Evolutionary conservation across 1,140 invertebrate genomes (phyloP), one percentile per base, ranked within the genome.

Genomic region (Rhagoletis zephyria): DNA sequence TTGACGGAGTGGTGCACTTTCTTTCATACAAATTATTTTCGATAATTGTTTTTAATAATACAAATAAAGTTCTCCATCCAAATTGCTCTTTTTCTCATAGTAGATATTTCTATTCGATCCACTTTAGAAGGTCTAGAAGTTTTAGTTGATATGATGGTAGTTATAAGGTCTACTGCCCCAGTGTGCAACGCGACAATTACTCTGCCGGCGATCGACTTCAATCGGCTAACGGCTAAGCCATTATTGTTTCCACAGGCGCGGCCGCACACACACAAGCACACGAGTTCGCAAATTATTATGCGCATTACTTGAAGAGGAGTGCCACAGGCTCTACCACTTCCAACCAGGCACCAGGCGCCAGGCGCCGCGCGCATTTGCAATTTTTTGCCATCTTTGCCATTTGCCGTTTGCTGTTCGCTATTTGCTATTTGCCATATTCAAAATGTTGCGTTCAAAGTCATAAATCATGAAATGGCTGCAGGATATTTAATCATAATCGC

Each of bases 401-500:
- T 81, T 85, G 14, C 85, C 16, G 3, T 51, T 51, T 51, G 67
- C 2, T 74, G 19, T 10, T 42, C 86, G 64, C 88, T 89, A 89
- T 90, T 91, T 90, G 90, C 91, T 85, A 86, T 70, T 87, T 87
- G 81, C 81, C 87, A 87, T 87, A 87, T 87, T 87, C 87, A 87
- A 87, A 87, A 87, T 74, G 87, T 92, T 90, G 89, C 91, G 90
- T 89, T 92, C 90, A 90, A 90, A 92, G 91, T 91, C 91, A 92
- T 92, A 92, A 92, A 92, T 91, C 91, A 92, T 89, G 90, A 90
- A 91, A 90, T 89, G 88, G 91, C 91, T 92, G 89, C 89, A 92
- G 91, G 90, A 92, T 92, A 92, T 92, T 92, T 92, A 91, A 92
- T 91, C 91, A 92, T 92, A 91, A 92, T 91, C 90, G 90, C 91